These are phyloP conservation scores for Notoglanidium macrostoma DNA, from an alignment of 2,797 vertebrate species.

Conservation along the genomic window DNA sequence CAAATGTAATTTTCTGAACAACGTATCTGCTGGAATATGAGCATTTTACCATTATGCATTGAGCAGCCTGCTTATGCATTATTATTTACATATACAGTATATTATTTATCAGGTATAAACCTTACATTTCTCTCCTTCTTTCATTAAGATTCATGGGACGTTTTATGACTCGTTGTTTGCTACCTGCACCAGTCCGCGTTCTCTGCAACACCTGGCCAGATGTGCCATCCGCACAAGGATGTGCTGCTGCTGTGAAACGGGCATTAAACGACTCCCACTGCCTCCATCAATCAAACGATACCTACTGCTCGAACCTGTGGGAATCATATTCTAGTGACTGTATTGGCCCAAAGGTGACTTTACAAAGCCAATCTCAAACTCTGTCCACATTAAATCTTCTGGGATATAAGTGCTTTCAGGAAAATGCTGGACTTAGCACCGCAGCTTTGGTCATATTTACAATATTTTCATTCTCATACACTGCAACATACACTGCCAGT, in stretches of 20 bases:
- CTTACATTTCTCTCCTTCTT: slow-evolving; percentile 25
- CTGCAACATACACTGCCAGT: background rate
- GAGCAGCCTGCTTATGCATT: background rate
- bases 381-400: background rate
- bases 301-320: slow-evolving; percentile 83
- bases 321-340: slow-evolving; percentile 70
- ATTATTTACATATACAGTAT: background rate
- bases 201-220: slow-evolving; percentile 87
- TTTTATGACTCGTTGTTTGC: slow-evolving; percentile 92
- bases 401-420: background rate
- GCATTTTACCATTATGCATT: background rate
- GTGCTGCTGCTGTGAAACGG: slow-evolving; percentile 70
- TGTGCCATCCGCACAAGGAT: slow-evolving; percentile 78
- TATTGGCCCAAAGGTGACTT: background rate
- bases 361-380: background rate
- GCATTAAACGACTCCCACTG: slow-evolving; percentile 73
- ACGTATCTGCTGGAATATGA: background rate
- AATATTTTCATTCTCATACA: background rate
- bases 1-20: background rate
- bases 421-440: background rate
- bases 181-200: slow-evolving; percentile 84
- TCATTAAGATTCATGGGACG: slow-evolving; percentile 76
- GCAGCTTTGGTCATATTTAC: background rate
- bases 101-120: background rate
- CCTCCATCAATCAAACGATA: slow-evolving; percentile 78